Conservation (phyloP, 2,888 invertebrate species). For the Hetaerina titia region DNA sequence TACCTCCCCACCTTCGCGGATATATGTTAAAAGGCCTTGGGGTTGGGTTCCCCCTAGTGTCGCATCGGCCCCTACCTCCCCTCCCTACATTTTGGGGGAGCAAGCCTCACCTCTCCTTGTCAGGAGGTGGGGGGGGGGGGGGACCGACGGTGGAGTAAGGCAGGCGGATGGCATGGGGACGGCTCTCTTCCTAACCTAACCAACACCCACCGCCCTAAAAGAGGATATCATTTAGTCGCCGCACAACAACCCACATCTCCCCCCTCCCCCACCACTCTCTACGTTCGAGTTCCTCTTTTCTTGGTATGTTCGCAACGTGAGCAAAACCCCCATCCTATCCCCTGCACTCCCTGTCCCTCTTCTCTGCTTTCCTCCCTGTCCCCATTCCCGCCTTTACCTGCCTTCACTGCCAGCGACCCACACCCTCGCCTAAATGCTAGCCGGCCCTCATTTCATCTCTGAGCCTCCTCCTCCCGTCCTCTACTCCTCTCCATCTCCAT, state of each 20-base stretch:
- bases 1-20: background rate
- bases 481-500: background rate
- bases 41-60: background rate
- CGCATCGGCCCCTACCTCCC: background rate
- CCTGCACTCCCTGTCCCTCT: background rate
- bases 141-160: background rate
- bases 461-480: background rate
- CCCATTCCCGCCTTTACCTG: background rate
- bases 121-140: background rate
- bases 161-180: background rate
- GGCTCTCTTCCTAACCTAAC: background rate
- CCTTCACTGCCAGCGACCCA: background rate
- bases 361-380: background rate
- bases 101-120: background rate
- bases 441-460: background rate
- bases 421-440: background rate
- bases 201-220: slow-evolving; percentile 48
- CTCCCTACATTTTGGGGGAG: slow-evolving; percentile 20
- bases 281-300: slow-evolving; percentile 3
- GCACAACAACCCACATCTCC: slow-evolving; percentile 50
- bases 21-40: slow-evolving; percentile 29
- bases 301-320: slow-evolving; percentile 14
- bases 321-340: background rate
- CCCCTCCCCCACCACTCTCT: background rate
- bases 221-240: slow-evolving; percentile 62